A percentile compares a stretch with the other conserved stretches of the same genome.
Conservation (phyloP, 2,797 vertebrate genomes). For the Scolopax bukidnonensis region DNA sequence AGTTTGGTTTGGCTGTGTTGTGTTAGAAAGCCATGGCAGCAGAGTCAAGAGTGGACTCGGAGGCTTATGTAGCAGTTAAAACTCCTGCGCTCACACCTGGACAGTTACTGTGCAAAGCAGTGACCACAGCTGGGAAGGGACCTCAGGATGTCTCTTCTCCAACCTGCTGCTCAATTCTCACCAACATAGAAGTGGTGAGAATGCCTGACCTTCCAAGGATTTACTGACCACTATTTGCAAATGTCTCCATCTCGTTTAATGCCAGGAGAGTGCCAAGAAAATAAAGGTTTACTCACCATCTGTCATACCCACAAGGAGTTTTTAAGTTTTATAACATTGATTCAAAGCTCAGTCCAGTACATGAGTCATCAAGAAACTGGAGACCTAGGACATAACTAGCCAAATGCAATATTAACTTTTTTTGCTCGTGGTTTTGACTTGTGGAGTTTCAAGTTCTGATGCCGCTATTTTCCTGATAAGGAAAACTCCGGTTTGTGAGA, state of each 20-base stretch:
- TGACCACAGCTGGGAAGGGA: background rate
- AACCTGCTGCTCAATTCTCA: background rate
- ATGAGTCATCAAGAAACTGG: background rate
- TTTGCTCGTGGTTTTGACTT: background rate
- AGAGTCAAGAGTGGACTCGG: background rate
- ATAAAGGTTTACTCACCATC: background rate
- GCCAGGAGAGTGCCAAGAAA: slow-evolving; percentile 24
- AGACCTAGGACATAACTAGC: background rate
- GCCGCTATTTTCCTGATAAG: background rate
- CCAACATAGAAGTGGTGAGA: background rate
- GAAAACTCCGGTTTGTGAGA: background rate
- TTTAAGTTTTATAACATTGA: background rate
- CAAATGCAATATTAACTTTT: background rate
- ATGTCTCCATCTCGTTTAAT: slow-evolving; percentile 21
- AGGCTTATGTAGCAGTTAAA: background rate
- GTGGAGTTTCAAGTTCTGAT: background rate
- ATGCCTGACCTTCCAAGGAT: background rate
- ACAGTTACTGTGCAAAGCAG: background rate
- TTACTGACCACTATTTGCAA: background rate
- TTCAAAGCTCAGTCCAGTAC: background rate
- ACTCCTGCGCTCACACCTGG: no score
- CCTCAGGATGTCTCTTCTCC: background rate
- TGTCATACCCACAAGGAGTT: background rate
- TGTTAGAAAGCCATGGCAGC: rapidly evolving
- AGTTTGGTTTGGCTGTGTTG: background rate